Evolutionary conservation across 1,140 invertebrate genomes (phyloP).

Genomic region (Hormaphis cornu): DNA sequence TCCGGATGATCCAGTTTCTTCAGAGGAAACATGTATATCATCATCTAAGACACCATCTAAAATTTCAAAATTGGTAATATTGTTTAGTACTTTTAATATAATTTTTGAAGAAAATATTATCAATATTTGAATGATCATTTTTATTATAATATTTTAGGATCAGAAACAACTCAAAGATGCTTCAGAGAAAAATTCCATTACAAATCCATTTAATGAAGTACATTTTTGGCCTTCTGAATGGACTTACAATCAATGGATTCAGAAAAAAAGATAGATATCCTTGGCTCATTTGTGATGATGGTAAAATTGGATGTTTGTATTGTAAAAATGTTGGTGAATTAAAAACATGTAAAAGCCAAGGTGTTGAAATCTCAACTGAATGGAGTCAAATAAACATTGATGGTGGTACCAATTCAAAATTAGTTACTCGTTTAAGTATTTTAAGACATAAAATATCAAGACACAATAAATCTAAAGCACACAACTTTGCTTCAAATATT

Average conservation of each 20-base stretch:
- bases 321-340: not conserved
- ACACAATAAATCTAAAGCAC: not conserved
- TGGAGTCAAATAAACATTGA: not conserved
- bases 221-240: conserved; percentile 3
- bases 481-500: not conserved
- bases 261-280: not conserved
- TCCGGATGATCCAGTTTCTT: not conserved
- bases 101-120: no score
- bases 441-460: conserved; percentile 14
- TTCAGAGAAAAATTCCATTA: not conserved
- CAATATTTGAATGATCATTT: not conserved
- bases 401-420: not conserved
- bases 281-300: not conserved
- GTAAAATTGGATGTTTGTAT: not conserved
- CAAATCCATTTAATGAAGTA: not conserved
- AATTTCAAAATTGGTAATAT: conserved; percentile 1
- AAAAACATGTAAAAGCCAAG: not conserved
- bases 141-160: conserved; percentile 2
- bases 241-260: not conserved
- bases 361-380: conserved; percentile 7
- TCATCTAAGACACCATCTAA: not conserved
- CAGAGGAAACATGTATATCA: not conserved
- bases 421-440: not conserved
- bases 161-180: not conserved
- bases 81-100: not conserved